Percentiles rank a stretch among this genome's conserved stretches.
phyloP scores from a whole-genome alignment of 2,888 invertebrate species.

The Aleiodes alternator region DNA sequence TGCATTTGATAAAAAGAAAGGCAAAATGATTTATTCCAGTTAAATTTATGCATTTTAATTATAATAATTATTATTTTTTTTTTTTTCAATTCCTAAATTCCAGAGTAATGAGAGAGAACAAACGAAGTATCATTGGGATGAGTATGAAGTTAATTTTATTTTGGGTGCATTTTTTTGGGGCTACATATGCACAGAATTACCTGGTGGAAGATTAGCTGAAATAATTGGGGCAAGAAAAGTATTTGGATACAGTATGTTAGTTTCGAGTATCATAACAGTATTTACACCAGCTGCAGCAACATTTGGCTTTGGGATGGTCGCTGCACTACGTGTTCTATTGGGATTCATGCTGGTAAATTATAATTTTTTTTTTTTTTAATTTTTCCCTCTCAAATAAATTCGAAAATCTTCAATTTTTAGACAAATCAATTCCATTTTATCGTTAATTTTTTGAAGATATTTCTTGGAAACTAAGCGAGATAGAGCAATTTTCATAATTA shows the following conservation, averaged over 20 bases:
- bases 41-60: not conserved
- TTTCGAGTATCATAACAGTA: conserved; percentile 88
- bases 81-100: not conserved
- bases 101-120: conserved; percentile 45
- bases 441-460: no score
- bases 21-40: not conserved
- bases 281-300: conserved; percentile 87
- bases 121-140: conserved; percentile 85
- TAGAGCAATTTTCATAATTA: no score
- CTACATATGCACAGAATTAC: conserved; percentile 91
- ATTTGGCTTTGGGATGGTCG: conserved; percentile 82
- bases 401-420: no score
- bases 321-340: conserved; percentile 84
- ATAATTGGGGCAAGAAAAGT: conserved; percentile 88
- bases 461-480: no score
- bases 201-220: conserved; percentile 91
- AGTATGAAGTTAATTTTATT: conserved; percentile 86
- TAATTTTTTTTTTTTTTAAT: no score
- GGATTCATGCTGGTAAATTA: conserved; percentile 83
- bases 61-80: not conserved
- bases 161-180: conserved; percentile 95
- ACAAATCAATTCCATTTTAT: no score
- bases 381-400: no score
- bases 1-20: not conserved
- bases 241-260: conserved; percentile 90